These are phyloP conservation scores for Peromyscus eremicus DNA, from an alignment of 2,797 vertebrate species.

Conservation along the genomic window DNA sequence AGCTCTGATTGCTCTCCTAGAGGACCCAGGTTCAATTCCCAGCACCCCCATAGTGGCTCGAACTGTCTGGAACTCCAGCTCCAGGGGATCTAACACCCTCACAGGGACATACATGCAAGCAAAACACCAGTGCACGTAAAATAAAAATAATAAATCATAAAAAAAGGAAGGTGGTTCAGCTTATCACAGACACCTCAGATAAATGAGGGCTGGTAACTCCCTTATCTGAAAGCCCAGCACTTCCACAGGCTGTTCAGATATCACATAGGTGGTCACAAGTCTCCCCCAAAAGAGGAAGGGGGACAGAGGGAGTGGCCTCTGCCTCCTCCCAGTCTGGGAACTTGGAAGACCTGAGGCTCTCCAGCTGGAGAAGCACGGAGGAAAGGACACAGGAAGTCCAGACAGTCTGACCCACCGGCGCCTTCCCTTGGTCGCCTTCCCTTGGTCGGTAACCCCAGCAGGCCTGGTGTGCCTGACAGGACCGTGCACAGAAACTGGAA, in stretches of 20 bases:
- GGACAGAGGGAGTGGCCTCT: background rate
- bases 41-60: background rate
- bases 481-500: background rate
- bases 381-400: background rate
- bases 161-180: background rate
- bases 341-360: background rate
- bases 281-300: background rate
- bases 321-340: background rate
- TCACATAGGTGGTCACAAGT: conserved; percentile 9
- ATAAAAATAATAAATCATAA: background rate
- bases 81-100: too few species aligned
- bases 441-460: background rate
- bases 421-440: background rate
- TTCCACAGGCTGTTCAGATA: conserved; percentile 18
- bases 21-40: background rate
- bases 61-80: background rate
- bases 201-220: background rate
- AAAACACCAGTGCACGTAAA: background rate
- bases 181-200: conserved; percentile 51
- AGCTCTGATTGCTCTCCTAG: background rate
- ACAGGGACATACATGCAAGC: background rate
- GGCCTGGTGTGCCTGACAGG: background rate
- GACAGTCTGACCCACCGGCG: background rate
- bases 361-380: background rate
- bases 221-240: conserved; percentile 60